A percentile compares a stretch with the other conserved stretches of the same genome.
Evolutionary conservation across 2,113 vertebrate species (phyloP).

Genomic region (Podocnemis expansa): DNA sequence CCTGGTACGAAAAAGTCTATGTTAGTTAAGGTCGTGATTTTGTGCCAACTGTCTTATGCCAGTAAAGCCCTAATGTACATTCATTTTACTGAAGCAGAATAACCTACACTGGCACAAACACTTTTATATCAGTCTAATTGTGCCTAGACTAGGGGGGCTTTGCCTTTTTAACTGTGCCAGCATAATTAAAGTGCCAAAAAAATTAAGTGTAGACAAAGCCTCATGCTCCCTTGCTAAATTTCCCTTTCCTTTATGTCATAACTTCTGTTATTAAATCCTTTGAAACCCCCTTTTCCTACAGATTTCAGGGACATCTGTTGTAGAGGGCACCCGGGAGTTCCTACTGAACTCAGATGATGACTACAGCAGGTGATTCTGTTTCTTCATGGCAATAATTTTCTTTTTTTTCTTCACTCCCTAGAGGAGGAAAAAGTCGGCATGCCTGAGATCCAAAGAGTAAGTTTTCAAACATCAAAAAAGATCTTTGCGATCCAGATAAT

Average conservation of each 20-base stretch:
- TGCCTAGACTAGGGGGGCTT: not conserved
- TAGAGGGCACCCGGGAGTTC: not conserved
- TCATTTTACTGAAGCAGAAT: not conserved
- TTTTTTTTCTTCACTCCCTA: slow-evolving; percentile 24
- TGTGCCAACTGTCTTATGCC: not conserved
- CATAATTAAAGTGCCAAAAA: not conserved
- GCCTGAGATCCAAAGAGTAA: not conserved
- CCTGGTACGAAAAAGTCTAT: not conserved
- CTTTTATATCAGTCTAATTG: not conserved
- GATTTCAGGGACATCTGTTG: slow-evolving; percentile 17
- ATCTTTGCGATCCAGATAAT: not conserved
- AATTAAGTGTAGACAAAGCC: not conserved
- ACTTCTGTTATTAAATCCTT: not conserved
- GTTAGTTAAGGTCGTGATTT: not conserved
- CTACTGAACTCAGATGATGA: slow-evolving; percentile 17
- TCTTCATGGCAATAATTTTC: not conserved
- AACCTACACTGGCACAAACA: not conserved
- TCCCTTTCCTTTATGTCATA: not conserved
- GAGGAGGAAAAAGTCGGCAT: not conserved
- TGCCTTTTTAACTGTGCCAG: not conserved
- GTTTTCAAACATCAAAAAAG: not conserved
- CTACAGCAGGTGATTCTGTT: slow-evolving; percentile 27
- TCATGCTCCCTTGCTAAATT: not conserved
- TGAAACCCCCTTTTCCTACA: slow-evolving; percentile 17
- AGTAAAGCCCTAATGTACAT: not conserved